phyloP scores from a whole-genome alignment of 2,113 vertebrate species.

The Rallus limicola region DNA sequence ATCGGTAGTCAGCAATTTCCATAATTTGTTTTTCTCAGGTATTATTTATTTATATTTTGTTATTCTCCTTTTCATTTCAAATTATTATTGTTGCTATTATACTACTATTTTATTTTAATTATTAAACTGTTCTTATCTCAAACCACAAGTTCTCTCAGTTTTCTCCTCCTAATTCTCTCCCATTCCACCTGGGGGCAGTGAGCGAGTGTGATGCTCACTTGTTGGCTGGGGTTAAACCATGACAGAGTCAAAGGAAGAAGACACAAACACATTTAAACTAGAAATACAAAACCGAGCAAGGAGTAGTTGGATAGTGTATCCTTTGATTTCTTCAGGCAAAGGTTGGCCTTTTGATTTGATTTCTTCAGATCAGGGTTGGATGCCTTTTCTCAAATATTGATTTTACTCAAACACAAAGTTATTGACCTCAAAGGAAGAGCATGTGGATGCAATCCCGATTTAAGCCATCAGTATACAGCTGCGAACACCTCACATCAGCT shows the following conservation, averaged over 20 bases:
- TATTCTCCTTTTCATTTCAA: no score
- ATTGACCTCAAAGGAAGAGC: neutral
- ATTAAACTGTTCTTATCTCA: no score
- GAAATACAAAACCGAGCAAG: neutral
- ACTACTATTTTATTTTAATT: no score
- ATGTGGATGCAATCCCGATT: neutral
- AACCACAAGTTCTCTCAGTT: no score
- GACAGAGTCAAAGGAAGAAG: neutral
- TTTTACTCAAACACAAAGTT: neutral
- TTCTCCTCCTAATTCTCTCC: no score
- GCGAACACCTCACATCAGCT: neutral
- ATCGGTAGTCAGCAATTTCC: no score
- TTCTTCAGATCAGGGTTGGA: neutral
- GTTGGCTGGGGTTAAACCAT: no score
- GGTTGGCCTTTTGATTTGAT: neutral
- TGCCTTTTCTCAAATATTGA: neutral
- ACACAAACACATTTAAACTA: neutral
- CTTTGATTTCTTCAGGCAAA: neutral
- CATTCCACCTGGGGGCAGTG: no score
- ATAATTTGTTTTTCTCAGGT: no score
- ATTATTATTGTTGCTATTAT: no score
- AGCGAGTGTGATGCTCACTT: no score
- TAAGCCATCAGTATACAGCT: neutral
- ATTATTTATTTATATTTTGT: no score
- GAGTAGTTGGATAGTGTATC: neutral